phyloP scores from a whole-genome alignment of 1,140 invertebrate genomes.

The Acromyrmex heyeri region DNA sequence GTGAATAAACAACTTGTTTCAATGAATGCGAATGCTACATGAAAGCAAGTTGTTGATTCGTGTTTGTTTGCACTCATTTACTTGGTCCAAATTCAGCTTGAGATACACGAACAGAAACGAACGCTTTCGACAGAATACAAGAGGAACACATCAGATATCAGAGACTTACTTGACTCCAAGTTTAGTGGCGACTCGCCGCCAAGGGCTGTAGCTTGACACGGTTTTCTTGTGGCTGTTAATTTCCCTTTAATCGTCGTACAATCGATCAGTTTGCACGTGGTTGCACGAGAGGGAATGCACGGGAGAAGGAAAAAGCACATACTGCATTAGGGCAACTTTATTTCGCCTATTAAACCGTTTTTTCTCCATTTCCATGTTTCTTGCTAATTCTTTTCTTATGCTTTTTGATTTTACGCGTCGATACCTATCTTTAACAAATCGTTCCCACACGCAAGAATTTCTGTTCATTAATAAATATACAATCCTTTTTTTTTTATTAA shows the following conservation, averaged over 20 bases:
- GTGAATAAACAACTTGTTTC: neutral
- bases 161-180: slow-evolving; percentile 97
- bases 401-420: slow-evolving; percentile 40
- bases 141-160: slow-evolving; percentile 79
- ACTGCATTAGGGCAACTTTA: slow-evolving; percentile 86
- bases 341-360: slow-evolving; percentile 68
- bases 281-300: slow-evolving; percentile 85
- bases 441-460: slow-evolving; percentile 42
- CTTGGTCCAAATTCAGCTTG: neutral
- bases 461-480: slow-evolving; percentile 5
- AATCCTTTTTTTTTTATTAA: neutral
- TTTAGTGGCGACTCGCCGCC: slow-evolving; percentile 96
- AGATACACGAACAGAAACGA: slow-evolving; percentile 76
- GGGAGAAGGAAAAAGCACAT: slow-evolving; percentile 86
- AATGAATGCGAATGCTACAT: neutral
- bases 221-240: slow-evolving; percentile 85
- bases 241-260: slow-evolving; percentile 84
- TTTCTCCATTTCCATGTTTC: slow-evolving; percentile 66
- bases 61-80: neutral
- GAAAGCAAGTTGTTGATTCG: neutral
- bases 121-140: slow-evolving; percentile 76
- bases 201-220: slow-evolving; percentile 92
- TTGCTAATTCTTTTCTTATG: slow-evolving; percentile 36
- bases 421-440: slow-evolving; percentile 30
- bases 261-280: slow-evolving; percentile 82